phyloP scores from a whole-genome alignment of 2,113 vertebrate genomes.

The Aphyosemion australe region DNA sequence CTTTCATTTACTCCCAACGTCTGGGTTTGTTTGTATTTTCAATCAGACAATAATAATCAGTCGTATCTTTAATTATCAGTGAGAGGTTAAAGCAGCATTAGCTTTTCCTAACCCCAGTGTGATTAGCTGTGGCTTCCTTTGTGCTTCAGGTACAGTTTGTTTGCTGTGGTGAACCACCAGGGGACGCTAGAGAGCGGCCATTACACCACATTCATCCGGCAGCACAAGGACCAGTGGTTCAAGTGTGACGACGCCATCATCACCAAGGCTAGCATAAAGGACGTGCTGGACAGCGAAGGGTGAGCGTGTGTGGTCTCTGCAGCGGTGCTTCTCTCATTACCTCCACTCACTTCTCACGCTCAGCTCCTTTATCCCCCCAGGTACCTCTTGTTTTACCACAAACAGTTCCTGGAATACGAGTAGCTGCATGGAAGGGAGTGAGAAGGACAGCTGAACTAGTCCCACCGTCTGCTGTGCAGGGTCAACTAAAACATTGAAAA shows the following conservation, averaged over 20 bases:
- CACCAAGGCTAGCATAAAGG: slow-evolving; percentile 98
- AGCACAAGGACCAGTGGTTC: slow-evolving; percentile 99
- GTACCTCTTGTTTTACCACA: slow-evolving; percentile 97
- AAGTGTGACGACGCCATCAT: slow-evolving; percentile 99
- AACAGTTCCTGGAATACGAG: slow-evolving; percentile 96
- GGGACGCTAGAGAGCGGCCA: slow-evolving; percentile 98
- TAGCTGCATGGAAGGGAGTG: slow-evolving; percentile 68
- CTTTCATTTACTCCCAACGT: too few relatives aligned
- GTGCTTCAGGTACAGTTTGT: slow-evolving; percentile 90
- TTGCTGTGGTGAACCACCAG: slow-evolving; percentile 99
- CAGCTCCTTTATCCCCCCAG: slow-evolving; percentile 34
- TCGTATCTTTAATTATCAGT: too few relatives aligned
- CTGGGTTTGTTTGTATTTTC: too few relatives aligned
- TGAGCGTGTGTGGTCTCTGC: slow-evolving; percentile 59
- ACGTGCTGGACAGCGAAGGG: slow-evolving; percentile 98
- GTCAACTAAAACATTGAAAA: neutral
- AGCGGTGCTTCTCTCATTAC: too few relatives aligned
- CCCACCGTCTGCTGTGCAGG: slow-evolving; percentile 12
- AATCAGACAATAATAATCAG: too few relatives aligned
- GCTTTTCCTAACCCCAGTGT: too few relatives aligned
- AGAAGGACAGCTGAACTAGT: slow-evolving; percentile 40
- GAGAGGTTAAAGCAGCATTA: too few relatives aligned
- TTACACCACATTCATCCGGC: slow-evolving; percentile 98
- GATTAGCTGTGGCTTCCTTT: neutral
- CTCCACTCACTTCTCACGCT: neutral